Base-by-base conservation (phyloP, 1,140 invertebrate genomes). In the Drosophila lacertosa region DNA sequence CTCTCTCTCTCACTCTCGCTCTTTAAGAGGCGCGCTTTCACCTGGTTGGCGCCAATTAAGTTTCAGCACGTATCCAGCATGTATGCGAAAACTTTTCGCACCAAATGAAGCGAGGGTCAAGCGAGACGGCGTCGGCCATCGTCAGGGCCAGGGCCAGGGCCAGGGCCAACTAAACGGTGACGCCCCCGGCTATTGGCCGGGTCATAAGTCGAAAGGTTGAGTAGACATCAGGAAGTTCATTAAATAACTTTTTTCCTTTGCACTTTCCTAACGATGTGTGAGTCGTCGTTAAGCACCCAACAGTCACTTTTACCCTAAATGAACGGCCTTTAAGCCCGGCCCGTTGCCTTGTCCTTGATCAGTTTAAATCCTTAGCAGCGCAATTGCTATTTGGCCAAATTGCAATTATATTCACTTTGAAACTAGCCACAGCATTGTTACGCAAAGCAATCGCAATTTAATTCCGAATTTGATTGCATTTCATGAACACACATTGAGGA, bases 171-270 rank as follows among this genome's bases (percentile, higher is more conserved):
- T 67, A 45, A 64, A 51, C 62, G 22, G 51, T 40, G 51, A n/a
- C 47, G 16, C 68, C 32, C 16, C 20, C 22, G 55, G 24, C 35
- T 29, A 22, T 20, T 18, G 20, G 54, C 44, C 57, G 54, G 57
- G 57, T 81, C 57, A 63, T 32, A 58, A 40, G 48, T 48, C 51
- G 53, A 63, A 71, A 68, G 78, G 67, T 78, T 86, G 60, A 74
- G 73, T 60, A 73, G 81, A 57, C 33, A 66, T 47, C 77, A 84
- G 81, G 81, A 84, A 81, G 82, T 86, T 86, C 81, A 86, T 84
- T 84, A 84, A 78, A 84, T 74, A 58, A 63, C 59, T 55, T 68
- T 63, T 24, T 18, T 42, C 16, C 42, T 50, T 53, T 1, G 10
- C 9, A 24, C 33, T 35, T 54, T 50, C 40, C 44, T 84, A 78